phyloP scores from a whole-genome alignment of 2,113 vertebrate genomes.

The Hippocampus mohnikei region DNA sequence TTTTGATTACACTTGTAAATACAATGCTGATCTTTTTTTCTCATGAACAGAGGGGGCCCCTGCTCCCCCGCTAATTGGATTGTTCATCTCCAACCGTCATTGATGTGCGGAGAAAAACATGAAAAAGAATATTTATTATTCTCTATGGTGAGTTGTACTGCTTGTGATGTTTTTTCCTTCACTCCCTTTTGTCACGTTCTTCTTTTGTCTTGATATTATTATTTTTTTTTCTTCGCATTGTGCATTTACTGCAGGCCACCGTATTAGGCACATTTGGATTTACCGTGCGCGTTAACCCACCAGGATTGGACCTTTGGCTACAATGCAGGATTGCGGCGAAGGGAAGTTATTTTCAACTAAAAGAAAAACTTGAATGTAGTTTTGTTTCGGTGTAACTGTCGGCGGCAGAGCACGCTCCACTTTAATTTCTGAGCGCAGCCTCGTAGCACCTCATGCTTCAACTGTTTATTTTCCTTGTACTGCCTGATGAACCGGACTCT shows the following conservation, averaged over 20 bases:
- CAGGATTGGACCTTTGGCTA: too few relatives aligned
- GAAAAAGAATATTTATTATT: conserved; percentile 3
- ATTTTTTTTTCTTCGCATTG: background rate
- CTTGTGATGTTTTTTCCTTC: background rate
- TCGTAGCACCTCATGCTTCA: too few relatives aligned
- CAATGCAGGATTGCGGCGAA: too few relatives aligned
- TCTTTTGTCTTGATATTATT: conserved; percentile 3
- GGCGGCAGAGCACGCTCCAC: too few relatives aligned
- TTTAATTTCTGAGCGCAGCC: too few relatives aligned
- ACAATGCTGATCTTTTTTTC: conserved; percentile 31
- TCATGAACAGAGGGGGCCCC: conserved; percentile 41
- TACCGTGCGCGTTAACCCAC: too few relatives aligned
- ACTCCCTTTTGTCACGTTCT: conserved; percentile 4
- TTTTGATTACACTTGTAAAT: conserved; percentile 68
- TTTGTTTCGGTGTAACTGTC: too few relatives aligned
- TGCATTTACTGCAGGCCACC: background rate
- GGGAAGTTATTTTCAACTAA: too few relatives aligned
- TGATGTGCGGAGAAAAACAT: conserved; percentile 29
- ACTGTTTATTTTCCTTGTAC: too few relatives aligned
- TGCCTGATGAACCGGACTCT: too few relatives aligned
- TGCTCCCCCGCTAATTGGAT: conserved; percentile 62
- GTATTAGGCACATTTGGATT: background rate
- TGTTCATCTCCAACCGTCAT: conserved; percentile 46
- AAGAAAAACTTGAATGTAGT: too few relatives aligned
- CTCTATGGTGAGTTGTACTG: conserved; percentile 7